These are phyloP conservation scores for cattle (Bos taurus) DNA, from an alignment of 2,113 vertebrate species.

Conservation along the genomic window ARS-UCD2.0 NC_037332.1:118340501-118341000, in stretches of 20 bases:
- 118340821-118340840: neutral
- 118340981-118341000: neutral
- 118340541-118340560: constrained; percentile 54
- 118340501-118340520: constrained; percentile 65
- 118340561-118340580: constrained; percentile 63
- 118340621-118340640: neutral
- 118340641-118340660: rapidly evolving
- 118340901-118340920: neutral
- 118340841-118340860: neutral
- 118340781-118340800: neutral
- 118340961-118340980: neutral
- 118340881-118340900: neutral
- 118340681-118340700: rapidly evolving
- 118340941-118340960: neutral
- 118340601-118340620: neutral
- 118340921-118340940: neutral
- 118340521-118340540: constrained; percentile 47
- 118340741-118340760: rapidly evolving
- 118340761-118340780: rapidly evolving
- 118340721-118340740: rapidly evolving
- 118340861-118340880: neutral
- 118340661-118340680: neutral
- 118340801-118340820: neutral
- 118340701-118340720: rapidly evolving
- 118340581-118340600: neutral